A percentile compares a stretch with the other conserved stretches of the same genome.
phyloP scores from a whole-genome alignment of 2,113 vertebrate species.

The Alligator sinensis region DNA sequence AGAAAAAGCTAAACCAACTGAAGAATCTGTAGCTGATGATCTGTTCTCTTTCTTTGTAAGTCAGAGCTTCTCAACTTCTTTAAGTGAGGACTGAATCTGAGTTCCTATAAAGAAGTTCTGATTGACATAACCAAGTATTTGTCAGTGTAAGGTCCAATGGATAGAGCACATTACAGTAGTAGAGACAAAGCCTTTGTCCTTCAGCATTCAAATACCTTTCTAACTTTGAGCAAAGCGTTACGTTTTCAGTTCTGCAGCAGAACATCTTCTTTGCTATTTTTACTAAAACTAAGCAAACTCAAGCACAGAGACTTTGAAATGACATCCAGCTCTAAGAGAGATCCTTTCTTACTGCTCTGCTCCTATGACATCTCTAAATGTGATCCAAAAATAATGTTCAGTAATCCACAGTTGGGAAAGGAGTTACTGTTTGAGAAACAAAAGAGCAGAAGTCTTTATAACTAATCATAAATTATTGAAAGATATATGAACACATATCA shows the following conservation, averaged over 20 bases:
- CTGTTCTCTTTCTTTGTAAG: neutral
- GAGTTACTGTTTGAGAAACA: neutral
- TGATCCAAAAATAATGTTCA: conserved; percentile 6
- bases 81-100: neutral
- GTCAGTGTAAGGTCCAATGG: neutral
- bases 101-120: neutral
- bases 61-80: neutral
- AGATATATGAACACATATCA: neutral
- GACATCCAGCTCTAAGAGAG: neutral
- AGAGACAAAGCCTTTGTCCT: neutral
- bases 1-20: neutral
- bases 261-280: neutral
- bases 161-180: neutral
- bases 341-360: conserved; percentile 14
- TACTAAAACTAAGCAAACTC: conserved; percentile 5
- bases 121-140: neutral
- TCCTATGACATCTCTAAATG: neutral
- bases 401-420: neutral
- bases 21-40: neutral
- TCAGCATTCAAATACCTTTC: neutral
- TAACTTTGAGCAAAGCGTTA: neutral
- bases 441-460: neutral
- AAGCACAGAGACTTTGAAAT: neutral
- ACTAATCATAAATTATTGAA: neutral
- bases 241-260: conserved; percentile 12